Evolutionary conservation across 1,140 invertebrate genomes (phyloP).

Genomic region (Saxidomus purpurata): DNA sequence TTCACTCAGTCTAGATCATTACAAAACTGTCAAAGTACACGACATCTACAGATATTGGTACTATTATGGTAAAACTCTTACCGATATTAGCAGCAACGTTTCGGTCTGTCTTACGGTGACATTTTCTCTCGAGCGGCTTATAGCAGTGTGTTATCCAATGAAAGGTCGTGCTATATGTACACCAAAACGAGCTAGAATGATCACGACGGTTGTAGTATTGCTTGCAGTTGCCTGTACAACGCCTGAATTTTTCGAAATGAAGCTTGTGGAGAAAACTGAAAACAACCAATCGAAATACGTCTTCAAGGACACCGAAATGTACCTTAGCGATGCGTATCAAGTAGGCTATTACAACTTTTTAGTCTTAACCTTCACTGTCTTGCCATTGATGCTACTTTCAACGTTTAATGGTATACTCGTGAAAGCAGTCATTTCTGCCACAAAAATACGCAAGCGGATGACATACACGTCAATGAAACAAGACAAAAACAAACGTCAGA

Average conservation of each 20-base stretch:
- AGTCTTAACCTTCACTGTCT: conserved; percentile 89
- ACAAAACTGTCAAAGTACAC: conserved; percentile 88
- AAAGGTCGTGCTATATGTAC: conserved; percentile 91
- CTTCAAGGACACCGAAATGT: conserved; percentile 69
- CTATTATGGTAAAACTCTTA: conserved; percentile 88
- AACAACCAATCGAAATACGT: not conserved
- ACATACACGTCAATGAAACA: conserved; percentile 75
- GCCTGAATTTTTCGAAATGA: conserved; percentile 75
- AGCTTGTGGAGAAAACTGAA: conserved; percentile 38
- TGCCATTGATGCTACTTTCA: conserved; percentile 90
- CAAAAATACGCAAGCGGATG: conserved; percentile 87
- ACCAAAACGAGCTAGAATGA: conserved; percentile 82
- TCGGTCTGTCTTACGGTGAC: conserved; percentile 92
- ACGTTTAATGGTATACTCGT: conserved; percentile 92
- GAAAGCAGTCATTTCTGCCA: conserved; percentile 89
- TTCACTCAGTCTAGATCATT: conserved; percentile 89
- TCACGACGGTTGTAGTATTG: conserved; percentile 62
- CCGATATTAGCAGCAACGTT: conserved; percentile 90
- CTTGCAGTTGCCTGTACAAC: conserved; percentile 68
- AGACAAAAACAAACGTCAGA: conserved; percentile 46
- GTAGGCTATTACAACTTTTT: conserved; percentile 90
- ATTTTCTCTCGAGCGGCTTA: conserved; percentile 92
- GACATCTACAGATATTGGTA: conserved; percentile 73
- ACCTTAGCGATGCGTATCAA: conserved; percentile 88
- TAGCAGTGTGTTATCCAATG: conserved; percentile 92